A percentile compares a stretch with the other conserved stretches of the same genome.
Conservation (phyloP, 2,888 invertebrate genomes). For the Globia sparganii region DNA sequence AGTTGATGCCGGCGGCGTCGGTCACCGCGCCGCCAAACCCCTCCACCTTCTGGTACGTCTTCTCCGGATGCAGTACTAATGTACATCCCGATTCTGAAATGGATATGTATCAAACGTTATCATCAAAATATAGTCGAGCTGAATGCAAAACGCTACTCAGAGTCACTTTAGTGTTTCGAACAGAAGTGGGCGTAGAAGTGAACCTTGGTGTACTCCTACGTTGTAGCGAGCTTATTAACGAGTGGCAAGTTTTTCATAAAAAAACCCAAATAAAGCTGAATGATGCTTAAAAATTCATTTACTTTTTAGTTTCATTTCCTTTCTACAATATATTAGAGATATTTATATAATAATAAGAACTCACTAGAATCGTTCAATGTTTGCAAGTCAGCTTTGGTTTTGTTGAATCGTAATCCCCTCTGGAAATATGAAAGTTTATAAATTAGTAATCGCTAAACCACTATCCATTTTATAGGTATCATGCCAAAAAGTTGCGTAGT, state of each 20-base stretch:
- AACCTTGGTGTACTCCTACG: not conserved
- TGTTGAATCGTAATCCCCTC: slow-evolving; percentile 60
- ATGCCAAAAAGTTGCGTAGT: not conserved
- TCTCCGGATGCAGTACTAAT: slow-evolving; percentile 49
- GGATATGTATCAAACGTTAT: not conserved
- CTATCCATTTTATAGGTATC: not conserved
- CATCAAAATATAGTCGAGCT: not conserved
- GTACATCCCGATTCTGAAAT: slow-evolving; percentile 34
- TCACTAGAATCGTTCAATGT: slow-evolving; percentile 31
- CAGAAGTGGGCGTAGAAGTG: not conserved
- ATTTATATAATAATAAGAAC: slow-evolving; percentile 5
- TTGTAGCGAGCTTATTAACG: not conserved
- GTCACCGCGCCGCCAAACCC: slow-evolving; percentile 97
- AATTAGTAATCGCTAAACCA: not conserved
- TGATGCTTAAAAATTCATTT: not conserved
- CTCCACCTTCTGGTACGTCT: slow-evolving; percentile 91
- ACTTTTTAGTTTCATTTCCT: not conserved
- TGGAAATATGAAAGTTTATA: slow-evolving; percentile 23
- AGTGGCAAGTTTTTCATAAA: not conserved
- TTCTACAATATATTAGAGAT: not conserved
- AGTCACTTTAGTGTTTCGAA: not conserved
- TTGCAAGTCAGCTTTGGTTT: slow-evolving; percentile 36
- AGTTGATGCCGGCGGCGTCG: slow-evolving; percentile 92
- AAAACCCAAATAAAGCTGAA: not conserved
- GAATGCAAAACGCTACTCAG: not conserved